phyloP scores from a whole-genome alignment of 2,113 vertebrate species.

The Erythrocebus patas region DNA sequence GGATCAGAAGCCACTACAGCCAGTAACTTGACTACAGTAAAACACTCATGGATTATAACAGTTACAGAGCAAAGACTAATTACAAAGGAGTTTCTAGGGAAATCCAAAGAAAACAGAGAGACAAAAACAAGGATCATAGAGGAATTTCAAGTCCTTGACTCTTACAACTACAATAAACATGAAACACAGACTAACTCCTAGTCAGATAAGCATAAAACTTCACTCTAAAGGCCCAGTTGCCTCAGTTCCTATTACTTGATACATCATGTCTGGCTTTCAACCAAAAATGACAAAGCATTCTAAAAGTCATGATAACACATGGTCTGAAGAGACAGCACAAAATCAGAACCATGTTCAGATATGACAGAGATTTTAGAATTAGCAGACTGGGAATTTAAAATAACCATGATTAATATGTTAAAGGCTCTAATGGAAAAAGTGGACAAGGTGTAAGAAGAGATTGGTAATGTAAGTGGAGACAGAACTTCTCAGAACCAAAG shows the following conservation, averaged over 20 bases:
- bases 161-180: neutral
- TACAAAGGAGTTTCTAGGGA: neutral
- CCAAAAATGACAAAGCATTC: neutral
- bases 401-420: too few species aligned
- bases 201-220: neutral
- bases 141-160: neutral
- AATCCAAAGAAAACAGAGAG: neutral
- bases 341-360: too few species aligned
- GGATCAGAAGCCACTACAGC: neutral
- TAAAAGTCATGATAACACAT: neutral
- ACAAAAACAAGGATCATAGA: neutral
- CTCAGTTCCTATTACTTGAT: neutral
- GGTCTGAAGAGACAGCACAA: neutral
- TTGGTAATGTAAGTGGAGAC: too few species aligned
- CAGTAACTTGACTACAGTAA: neutral
- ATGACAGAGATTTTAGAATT: too few species aligned
- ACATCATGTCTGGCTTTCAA: neutral
- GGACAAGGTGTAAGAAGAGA: too few species aligned
- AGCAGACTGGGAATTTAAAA: too few species aligned
- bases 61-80: neutral
- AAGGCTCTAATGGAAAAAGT: too few species aligned
- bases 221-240: neutral
- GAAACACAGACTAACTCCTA: neutral
- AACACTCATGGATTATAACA: neutral
- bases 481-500: too few species aligned